phyloP scores from a whole-genome alignment of 2,888 invertebrate genomes.

The Oasisia sp. region DNA sequence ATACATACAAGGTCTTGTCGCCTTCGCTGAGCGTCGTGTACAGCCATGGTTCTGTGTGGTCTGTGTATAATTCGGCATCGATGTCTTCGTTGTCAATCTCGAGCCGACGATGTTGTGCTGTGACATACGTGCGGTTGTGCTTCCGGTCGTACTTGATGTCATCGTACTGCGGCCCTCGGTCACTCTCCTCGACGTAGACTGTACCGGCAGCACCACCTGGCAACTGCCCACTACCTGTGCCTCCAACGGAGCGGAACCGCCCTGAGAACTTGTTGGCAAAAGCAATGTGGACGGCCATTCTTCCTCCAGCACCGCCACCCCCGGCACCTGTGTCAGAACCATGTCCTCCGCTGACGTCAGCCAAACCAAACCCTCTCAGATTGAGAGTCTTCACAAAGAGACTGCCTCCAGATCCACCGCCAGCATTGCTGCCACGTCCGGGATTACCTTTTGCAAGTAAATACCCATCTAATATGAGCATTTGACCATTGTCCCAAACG shows the following conservation, averaged over 20 bases:
- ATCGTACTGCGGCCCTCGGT: conserved; percentile 53
- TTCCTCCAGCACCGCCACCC: conserved; percentile 47
- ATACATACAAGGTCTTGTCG: conserved; percentile 43
- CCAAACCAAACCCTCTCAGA: conserved; percentile 50
- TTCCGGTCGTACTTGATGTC: conserved; percentile 49
- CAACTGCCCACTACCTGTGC: conserved; percentile 49
- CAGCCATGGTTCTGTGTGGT: conserved; percentile 51
- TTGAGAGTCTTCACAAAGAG: conserved; percentile 50
- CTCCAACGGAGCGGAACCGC: conserved; percentile 46
- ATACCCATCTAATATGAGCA: conserved; percentile 48
- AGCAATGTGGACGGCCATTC: conserved; percentile 46
- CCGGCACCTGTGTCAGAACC: conserved; percentile 43
- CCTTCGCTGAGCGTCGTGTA: conserved; percentile 48
- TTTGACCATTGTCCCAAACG: conserved; percentile 47
- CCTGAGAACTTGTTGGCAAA: conserved; percentile 49
- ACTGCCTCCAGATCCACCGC: conserved; percentile 54
- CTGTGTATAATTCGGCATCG: conserved; percentile 46
- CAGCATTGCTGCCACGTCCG: conserved; percentile 45
- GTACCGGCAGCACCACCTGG: conserved; percentile 54
- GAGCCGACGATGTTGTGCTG: conserved; percentile 45
- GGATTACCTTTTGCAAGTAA: conserved; percentile 45
- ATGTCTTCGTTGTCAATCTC: conserved; percentile 50
- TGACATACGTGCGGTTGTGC: conserved; percentile 33
- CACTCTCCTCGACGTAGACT: conserved; percentile 50
- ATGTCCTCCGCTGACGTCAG: conserved; percentile 49